Evolutionary conservation across 2,888 invertebrate species (phyloP).

Genomic region (Ormyrus labotus): DNA sequence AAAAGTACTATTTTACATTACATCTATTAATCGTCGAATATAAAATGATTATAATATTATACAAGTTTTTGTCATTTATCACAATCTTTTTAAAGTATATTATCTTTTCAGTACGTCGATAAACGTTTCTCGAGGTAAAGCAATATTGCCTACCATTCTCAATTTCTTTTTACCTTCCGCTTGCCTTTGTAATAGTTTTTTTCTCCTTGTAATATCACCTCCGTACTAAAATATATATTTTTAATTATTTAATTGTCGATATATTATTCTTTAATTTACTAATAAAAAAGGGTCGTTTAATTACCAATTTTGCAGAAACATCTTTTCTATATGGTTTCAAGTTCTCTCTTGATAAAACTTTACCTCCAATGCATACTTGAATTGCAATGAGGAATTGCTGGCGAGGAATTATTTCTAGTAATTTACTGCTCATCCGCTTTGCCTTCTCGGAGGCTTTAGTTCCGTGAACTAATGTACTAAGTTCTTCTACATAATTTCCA

Average conservation of each 20-base stretch:
- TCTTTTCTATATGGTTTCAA: conserved; percentile 93
- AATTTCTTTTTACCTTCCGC: conserved; percentile 96
- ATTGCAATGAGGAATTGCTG: conserved; percentile 88
- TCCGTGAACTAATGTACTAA: conserved; percentile 88
- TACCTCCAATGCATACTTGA: conserved; percentile 88
- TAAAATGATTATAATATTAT: not conserved
- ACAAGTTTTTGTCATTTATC: conserved; percentile 34
- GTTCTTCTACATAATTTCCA: conserved; percentile 87
- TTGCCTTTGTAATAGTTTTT: conserved; percentile 92
- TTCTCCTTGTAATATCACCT: conserved; percentile 92
- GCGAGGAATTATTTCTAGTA: conserved; percentile 90
- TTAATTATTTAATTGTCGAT: conserved; percentile 30
- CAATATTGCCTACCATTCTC: conserved; percentile 93
- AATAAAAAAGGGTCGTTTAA: not conserved
- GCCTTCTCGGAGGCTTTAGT: conserved; percentile 82
- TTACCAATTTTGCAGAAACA: conserved; percentile 94
- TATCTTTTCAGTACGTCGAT: conserved; percentile 89
- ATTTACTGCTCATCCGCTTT: conserved; percentile 83
- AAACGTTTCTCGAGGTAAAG: conserved; percentile 94
- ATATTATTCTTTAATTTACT: conserved; percentile 8
- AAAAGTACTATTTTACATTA: conserved; percentile 13
- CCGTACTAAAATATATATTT: conserved; percentile 82
- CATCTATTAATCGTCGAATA: not conserved
- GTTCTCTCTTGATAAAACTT: conserved; percentile 90
- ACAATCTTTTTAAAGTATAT: conserved; percentile 15